Conservation (phyloP, 2,797 vertebrate species). For the Scomberomorus guttatus region DNA sequence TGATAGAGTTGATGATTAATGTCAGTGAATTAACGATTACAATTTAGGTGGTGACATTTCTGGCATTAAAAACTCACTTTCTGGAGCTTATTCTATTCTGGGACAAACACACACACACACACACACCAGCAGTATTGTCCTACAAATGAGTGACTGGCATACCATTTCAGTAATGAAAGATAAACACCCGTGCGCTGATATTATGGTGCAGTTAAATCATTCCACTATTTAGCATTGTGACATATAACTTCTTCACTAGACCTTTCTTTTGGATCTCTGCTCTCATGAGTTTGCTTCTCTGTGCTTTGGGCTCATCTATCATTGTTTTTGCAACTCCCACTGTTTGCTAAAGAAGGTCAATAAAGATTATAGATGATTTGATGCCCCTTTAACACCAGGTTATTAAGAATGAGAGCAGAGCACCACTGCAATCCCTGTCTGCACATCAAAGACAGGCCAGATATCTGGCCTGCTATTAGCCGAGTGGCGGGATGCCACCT, state of each 20-base stretch:
- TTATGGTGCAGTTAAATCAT: slow-evolving; percentile 40
- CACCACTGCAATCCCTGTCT: slow-evolving; percentile 66
- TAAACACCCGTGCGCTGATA: slow-evolving; percentile 21
- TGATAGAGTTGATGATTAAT: slow-evolving; percentile 65
- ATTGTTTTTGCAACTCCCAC: slow-evolving; percentile 54
- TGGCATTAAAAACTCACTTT: slow-evolving; percentile 53
- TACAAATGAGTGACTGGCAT: slow-evolving; percentile 34
- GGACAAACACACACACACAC: background rate
- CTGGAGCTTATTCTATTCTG: slow-evolving; percentile 39
- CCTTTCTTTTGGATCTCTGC: background rate
- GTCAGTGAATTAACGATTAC: slow-evolving; percentile 56
- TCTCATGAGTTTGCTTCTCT: slow-evolving; percentile 13
- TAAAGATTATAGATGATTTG: slow-evolving; percentile 67
- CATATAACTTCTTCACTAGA: slow-evolving; percentile 22
- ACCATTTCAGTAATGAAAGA: slow-evolving; percentile 39
- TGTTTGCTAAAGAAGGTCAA: slow-evolving; percentile 54
- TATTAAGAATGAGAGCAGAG: slow-evolving; percentile 60
- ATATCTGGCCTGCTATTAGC: slow-evolving; percentile 73
- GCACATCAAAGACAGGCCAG: slow-evolving; percentile 76
- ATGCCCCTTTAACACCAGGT: slow-evolving; percentile 61
- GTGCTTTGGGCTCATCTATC: slow-evolving; percentile 41
- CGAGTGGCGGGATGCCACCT: slow-evolving; percentile 76
- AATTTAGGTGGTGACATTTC: slow-evolving; percentile 64
- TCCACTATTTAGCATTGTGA: slow-evolving; percentile 34
- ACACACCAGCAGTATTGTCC: background rate